A percentile compares a stretch with the other conserved stretches of the same genome.
phyloP scores from a whole-genome alignment of 2,888 invertebrate species.

The Tanytarsus gracilentus region DNA sequence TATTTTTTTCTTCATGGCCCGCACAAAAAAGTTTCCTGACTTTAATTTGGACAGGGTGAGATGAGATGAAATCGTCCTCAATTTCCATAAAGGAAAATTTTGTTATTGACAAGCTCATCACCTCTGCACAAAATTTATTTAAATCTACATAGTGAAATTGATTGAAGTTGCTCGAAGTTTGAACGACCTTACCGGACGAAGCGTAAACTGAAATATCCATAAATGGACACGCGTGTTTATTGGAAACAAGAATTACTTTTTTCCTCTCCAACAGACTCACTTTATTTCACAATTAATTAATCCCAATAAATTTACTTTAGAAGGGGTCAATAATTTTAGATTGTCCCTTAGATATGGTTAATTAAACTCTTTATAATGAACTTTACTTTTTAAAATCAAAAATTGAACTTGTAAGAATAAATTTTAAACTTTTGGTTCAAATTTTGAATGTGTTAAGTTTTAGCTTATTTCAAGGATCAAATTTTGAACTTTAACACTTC shows the following conservation, averaged over 20 bases:
- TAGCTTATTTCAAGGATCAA: too few species aligned
- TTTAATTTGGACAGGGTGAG: background rate
- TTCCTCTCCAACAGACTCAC: background rate
- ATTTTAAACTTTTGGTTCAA: too few species aligned
- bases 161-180: constrained; percentile 6
- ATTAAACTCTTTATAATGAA: too few species aligned
- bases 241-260: background rate
- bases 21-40: too few species aligned
- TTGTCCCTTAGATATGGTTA: too few species aligned
- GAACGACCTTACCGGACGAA: constrained; percentile 4
- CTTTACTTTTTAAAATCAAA: too few species aligned
- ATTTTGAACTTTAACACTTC: too few species aligned
- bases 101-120: background rate
- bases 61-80: background rate
- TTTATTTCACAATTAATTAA: constrained; percentile 6
- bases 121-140: background rate
- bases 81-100: background rate
- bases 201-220: constrained; percentile 7
- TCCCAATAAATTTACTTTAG: background rate
- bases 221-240: background rate
- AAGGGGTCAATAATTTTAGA: too few species aligned
- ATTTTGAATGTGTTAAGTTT: too few species aligned
- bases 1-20: too few species aligned
- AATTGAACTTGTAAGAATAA: too few species aligned
- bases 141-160: background rate